Percentiles rank a stretch among this genome's conserved stretches.
phyloP scores from a whole-genome alignment of 2,888 invertebrate species.

The Oxycera nigricornis region DNA sequence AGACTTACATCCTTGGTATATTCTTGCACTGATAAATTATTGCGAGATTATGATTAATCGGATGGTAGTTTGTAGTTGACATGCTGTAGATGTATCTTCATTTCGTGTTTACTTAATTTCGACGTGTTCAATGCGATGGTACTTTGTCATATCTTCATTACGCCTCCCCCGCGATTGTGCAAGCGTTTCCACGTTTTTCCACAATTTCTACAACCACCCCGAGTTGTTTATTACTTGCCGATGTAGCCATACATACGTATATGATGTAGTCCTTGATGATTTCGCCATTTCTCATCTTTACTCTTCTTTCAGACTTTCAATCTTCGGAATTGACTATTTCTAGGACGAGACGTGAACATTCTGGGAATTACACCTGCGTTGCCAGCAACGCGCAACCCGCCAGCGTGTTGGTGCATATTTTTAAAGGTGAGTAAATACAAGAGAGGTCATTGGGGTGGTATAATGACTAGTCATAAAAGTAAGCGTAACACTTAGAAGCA shows the following conservation, averaged over 20 bases:
- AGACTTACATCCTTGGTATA: neutral
- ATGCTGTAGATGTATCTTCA: constrained; percentile 14
- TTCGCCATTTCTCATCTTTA: constrained; percentile 59
- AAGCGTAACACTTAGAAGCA: neutral
- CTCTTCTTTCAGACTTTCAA: constrained; percentile 58
- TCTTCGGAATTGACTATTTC: constrained; percentile 61
- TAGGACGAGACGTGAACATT: constrained; percentile 70
- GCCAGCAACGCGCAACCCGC: constrained; percentile 89
- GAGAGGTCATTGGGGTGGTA: neutral
- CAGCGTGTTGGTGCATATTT: constrained; percentile 87
- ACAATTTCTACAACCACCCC: too few species aligned
- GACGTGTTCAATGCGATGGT: constrained; percentile 16
- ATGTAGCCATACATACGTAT: too few species aligned
- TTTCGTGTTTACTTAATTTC: constrained; percentile 21
- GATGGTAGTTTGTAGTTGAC: constrained; percentile 1
- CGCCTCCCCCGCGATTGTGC: constrained; percentile 1
- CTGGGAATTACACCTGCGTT: constrained; percentile 88
- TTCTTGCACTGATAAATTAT: constrained; percentile 20
- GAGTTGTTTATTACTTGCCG: constrained; percentile 62
- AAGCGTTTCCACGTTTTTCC: constrained; percentile 39
- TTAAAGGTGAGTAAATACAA: constrained; percentile 75
- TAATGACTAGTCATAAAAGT: neutral
- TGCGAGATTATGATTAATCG: constrained; percentile 5
- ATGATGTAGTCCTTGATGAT: neutral
- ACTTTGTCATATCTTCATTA: neutral